Conservation (phyloP, 2,113 vertebrate genomes). For the Apus apus region DNA sequence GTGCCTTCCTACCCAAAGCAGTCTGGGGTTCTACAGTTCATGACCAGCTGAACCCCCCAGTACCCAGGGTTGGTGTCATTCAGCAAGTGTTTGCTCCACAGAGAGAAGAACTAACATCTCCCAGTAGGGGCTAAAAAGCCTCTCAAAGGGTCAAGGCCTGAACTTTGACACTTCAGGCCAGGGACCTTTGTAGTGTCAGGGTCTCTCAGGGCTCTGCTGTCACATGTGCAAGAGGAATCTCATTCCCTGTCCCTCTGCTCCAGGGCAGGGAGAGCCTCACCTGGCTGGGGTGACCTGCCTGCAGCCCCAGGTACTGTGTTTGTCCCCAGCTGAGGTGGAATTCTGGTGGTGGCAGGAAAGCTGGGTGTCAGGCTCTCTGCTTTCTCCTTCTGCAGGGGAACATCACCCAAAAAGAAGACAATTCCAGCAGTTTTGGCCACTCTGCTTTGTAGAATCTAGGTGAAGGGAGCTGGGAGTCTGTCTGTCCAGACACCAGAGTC, state of each 20-base stretch:
- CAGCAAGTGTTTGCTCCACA: background rate
- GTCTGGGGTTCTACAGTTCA: too few relatives aligned
- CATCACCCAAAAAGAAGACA: background rate
- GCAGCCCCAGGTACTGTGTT: background rate
- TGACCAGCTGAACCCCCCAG: background rate
- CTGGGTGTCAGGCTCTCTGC: background rate
- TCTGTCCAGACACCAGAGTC: background rate
- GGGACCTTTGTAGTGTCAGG: background rate
- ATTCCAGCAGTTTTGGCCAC: background rate
- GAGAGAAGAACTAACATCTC: background rate
- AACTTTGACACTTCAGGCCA: background rate
- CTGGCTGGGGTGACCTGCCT: background rate
- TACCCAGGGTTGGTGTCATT: background rate
- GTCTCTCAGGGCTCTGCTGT: background rate
- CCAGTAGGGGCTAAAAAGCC: background rate
- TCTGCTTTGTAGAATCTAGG: background rate
- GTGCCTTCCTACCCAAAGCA: too few relatives aligned
- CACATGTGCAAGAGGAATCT: background rate
- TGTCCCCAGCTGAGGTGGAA: background rate
- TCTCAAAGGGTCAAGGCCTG: background rate
- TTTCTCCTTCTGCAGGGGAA: background rate
- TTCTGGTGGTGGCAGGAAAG: fast-evolving
- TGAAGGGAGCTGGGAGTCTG: background rate
- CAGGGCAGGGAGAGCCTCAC: background rate
- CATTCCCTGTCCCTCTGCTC: too few relatives aligned